Percentiles rank a stretch among this genome's conserved stretches.
These are phyloP conservation scores for Botrylloides violaceus DNA, from an alignment of 23 tunicate genomes.

Conservation along the genomic window DNA sequence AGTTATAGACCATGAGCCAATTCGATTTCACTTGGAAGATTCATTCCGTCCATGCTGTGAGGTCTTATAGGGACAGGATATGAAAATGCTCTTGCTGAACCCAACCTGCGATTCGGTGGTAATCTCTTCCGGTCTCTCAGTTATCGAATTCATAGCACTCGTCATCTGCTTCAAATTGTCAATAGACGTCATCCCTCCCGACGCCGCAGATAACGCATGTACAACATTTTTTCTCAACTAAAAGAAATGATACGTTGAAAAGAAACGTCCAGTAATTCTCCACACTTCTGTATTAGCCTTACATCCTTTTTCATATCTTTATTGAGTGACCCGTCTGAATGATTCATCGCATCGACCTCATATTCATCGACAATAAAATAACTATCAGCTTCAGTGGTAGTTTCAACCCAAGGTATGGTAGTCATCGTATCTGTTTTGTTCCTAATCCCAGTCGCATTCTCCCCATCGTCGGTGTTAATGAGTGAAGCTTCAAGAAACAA, in stretches of 20 bases:
- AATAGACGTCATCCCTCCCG: slow-evolving; percentile 73
- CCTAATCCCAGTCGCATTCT: slow-evolving; percentile 9
- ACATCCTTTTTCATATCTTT: slow-evolving; percentile 16
- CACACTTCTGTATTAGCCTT: not conserved
- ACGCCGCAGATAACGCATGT: slow-evolving; percentile 57
- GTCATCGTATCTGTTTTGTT: not conserved
- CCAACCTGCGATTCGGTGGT: slow-evolving; percentile 58
- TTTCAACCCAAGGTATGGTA: not conserved
- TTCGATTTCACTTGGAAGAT: too few species aligned
- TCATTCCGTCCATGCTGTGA: too few species aligned
- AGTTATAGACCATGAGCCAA: too few species aligned
- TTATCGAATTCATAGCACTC: slow-evolving; percentile 90
- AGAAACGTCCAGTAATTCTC: not conserved
- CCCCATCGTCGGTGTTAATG: slow-evolving; percentile 23
- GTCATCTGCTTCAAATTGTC: slow-evolving; percentile 94
- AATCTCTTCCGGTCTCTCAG: slow-evolving; percentile 65
- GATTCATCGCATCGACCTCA: slow-evolving; percentile 1
- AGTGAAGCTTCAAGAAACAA: slow-evolving; percentile 7
- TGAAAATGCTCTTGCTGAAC: not conserved
- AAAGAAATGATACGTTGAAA: not conserved
- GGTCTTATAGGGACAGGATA: too few species aligned
- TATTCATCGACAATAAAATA: not conserved
- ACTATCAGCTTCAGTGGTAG: not conserved
- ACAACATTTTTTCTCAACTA: slow-evolving; percentile 82
- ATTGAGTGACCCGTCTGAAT: not conserved